A percentile compares a stretch with the other conserved stretches of the same genome.
These are phyloP conservation scores for Montipora efflorescens DNA, from an alignment of 64 coral and sea anemone genomes.

Conservation along the genomic window DNA sequence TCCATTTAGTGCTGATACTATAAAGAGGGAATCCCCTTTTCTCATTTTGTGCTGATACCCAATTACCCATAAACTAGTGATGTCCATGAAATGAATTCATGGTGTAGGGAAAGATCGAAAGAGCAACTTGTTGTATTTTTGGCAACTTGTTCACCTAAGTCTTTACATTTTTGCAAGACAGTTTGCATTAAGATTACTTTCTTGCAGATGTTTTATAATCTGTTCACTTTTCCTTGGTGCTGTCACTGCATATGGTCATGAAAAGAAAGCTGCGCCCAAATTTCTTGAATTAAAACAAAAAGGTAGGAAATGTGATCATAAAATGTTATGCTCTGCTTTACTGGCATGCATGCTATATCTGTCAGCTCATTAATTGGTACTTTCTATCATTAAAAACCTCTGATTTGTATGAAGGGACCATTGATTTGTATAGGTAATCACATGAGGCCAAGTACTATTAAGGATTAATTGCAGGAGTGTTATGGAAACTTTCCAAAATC, in stretches of 20 bases:
- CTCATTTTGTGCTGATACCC: background rate
- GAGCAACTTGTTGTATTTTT: background rate
- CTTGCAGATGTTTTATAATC: conserved; percentile 15
- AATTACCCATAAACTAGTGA: background rate
- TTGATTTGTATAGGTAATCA: background rate
- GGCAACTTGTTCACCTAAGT: background rate
- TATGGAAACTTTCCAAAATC: too few relatives aligned
- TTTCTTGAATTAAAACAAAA: background rate
- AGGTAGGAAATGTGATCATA: background rate
- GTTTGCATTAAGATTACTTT: background rate
- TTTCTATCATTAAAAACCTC: too few relatives aligned
- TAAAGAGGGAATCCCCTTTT: conserved; percentile 41
- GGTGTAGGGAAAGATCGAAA: too few relatives aligned
- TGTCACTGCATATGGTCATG: conserved; percentile 14
- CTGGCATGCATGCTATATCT: background rate
- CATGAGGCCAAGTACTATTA: too few relatives aligned
- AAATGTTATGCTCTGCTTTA: background rate
- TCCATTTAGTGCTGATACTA: too few relatives aligned
- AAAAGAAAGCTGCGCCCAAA: background rate
- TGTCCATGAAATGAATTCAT: too few relatives aligned
- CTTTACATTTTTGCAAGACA: background rate
- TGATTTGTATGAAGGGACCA: too few relatives aligned
- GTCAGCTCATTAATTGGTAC: background rate
- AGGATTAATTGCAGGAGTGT: too few relatives aligned
- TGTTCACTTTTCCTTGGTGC: background rate